These are phyloP conservation scores for Calameuta idolon DNA, from an alignment of 2,888 invertebrate species.

Conservation along the genomic window DNA sequence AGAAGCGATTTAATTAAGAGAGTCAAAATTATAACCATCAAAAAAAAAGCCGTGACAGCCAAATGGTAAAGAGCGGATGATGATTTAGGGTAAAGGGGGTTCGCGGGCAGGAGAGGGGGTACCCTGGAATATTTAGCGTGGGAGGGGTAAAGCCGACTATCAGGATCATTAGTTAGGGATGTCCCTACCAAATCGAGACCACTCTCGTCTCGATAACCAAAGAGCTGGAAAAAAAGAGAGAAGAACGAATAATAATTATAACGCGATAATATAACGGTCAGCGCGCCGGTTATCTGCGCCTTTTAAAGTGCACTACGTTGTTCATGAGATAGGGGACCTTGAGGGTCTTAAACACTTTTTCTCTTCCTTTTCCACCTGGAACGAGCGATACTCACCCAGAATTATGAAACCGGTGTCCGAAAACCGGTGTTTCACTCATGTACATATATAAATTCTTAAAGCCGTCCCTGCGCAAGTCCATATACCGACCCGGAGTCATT, in stretches of 20 bases:
- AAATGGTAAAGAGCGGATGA: background rate
- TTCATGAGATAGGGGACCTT: conserved; percentile 54
- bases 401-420: conserved; percentile 16
- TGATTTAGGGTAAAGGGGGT: background rate
- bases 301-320: conserved; percentile 63
- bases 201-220: conserved; percentile 62
- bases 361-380: conserved; percentile 23
- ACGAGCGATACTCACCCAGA: conserved; percentile 6
- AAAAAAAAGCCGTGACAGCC: background rate
- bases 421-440: conserved; percentile 3
- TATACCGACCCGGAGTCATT: background rate
- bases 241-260: conserved; percentile 62
- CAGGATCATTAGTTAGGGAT: conserved; percentile 66
- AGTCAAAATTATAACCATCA: conserved; percentile 35
- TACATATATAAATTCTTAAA: conserved; percentile 2
- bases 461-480: background rate
- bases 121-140: conserved; percentile 5
- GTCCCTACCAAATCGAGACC: conserved; percentile 62
- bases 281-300: conserved; percentile 55
- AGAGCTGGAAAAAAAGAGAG: conserved; percentile 30
- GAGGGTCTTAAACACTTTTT: conserved; percentile 41
- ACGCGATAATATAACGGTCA: conserved; percentile 60
- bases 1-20: conserved; percentile 62
- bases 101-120: background rate
- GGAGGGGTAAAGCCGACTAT: conserved; percentile 43